Evolutionary conservation across 2,113 vertebrate genomes (phyloP).

Genomic region (Alces alces): DNA sequence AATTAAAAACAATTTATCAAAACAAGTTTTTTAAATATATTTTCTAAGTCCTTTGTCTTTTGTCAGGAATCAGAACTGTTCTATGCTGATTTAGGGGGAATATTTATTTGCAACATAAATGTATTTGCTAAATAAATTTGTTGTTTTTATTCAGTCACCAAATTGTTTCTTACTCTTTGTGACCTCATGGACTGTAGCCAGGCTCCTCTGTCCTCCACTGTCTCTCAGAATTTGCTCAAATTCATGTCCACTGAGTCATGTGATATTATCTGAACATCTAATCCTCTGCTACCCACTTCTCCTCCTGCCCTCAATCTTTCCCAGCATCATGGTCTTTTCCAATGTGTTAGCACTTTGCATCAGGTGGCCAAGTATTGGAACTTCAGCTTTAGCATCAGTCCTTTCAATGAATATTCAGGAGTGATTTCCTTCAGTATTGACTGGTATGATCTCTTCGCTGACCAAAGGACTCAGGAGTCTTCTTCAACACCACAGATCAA

Average conservation of each 20-base stretch:
- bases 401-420: background rate
- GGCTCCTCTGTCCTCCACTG: background rate
- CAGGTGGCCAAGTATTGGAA: background rate
- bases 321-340: background rate
- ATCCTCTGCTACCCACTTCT: background rate
- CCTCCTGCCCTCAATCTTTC: background rate
- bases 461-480: background rate
- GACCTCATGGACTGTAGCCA: background rate
- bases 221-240: background rate
- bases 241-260: background rate
- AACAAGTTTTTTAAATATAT: background rate
- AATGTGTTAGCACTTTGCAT: background rate
- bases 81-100: background rate
- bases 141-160: background rate
- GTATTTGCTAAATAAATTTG: background rate
- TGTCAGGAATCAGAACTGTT: background rate
- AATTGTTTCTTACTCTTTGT: background rate
- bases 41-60: background rate
- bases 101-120: background rate
- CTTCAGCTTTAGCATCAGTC: background rate
- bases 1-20: background rate
- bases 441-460: background rate
- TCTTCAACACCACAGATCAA: background rate
- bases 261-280: background rate
- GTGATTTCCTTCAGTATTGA: background rate